These are phyloP conservation scores for Synergus japonicus DNA, from an alignment of 2,888 invertebrate genomes.

Conservation along the genomic window DNA sequence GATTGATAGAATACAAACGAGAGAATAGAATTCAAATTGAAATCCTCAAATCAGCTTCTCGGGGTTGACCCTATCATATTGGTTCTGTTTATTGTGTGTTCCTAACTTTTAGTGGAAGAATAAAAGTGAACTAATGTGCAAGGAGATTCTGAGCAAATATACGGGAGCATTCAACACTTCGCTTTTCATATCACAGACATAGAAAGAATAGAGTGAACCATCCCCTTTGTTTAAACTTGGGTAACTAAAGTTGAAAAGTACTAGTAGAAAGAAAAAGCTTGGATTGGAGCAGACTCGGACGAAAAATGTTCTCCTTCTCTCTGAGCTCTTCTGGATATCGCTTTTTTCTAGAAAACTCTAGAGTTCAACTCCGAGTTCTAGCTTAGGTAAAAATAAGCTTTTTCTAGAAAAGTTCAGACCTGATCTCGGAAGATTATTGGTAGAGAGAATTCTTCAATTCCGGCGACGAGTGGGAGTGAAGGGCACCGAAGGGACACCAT, in stretches of 20 bases:
- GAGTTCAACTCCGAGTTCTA: neutral
- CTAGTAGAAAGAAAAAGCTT: neutral
- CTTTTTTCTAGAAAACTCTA: neutral
- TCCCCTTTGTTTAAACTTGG: neutral
- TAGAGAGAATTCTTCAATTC: conserved; percentile 16
- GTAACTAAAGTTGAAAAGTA: neutral
- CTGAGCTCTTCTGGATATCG: neutral
- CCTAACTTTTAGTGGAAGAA: neutral
- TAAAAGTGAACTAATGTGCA: neutral
- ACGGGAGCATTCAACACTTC: conserved; percentile 16
- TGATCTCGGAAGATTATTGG: neutral
- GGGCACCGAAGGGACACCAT: neutral
- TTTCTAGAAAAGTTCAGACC: conserved; percentile 7
- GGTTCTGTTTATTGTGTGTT: neutral
- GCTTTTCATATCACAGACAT: conserved; percentile 32
- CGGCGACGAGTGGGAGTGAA: conserved; percentile 2
- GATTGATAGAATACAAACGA: neutral
- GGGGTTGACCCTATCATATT: neutral
- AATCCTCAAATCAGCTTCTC: neutral
- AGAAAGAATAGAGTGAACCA: conserved; percentile 25
- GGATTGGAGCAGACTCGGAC: neutral
- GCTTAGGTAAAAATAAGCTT: neutral
- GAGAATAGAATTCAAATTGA: neutral
- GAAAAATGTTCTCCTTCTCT: neutral
- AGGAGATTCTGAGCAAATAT: conserved; percentile 13